Evolutionary conservation across 2,113 vertebrate genomes (phyloP).

Genomic region (Pseudorasbora parva): DNA sequence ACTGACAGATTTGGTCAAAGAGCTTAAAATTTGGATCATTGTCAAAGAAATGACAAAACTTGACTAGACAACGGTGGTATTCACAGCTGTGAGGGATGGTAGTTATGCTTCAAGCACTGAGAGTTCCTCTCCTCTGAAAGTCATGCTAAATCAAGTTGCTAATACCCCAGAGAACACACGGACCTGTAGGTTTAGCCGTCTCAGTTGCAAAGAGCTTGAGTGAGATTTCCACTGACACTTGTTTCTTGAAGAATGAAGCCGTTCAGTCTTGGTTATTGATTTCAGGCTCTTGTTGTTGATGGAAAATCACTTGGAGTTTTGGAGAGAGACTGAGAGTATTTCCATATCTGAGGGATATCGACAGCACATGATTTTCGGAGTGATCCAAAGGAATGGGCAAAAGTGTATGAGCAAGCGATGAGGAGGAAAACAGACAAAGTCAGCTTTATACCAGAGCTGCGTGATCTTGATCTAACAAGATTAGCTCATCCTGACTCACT

Average conservation of each 20-base stretch:
- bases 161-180: conserved; percentile 16
- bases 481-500: conserved; percentile 39
- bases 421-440: conserved; percentile 11
- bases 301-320: background rate
- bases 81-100: conserved; percentile 25
- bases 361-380: conserved; percentile 10
- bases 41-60: background rate
- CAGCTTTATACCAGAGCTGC: conserved; percentile 21
- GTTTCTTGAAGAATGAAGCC: background rate
- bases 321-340: conserved; percentile 46
- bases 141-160: conserved; percentile 29
- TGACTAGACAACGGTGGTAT: conserved; percentile 7
- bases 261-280: conserved; percentile 28
- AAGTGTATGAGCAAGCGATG: background rate
- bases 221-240: conserved; percentile 44
- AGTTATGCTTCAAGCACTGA: conserved; percentile 50
- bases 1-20: conserved; percentile 22
- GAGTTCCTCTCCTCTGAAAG: conserved; percentile 46
- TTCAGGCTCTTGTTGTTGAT: conserved; percentile 40
- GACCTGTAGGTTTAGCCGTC: conserved; percentile 51
- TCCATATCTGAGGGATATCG: conserved; percentile 44
- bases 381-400: conserved; percentile 16
- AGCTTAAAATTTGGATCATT: background rate
- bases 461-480: conserved; percentile 24
- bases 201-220: conserved; percentile 56